These are phyloP conservation scores for Crioceris asparagi DNA, from an alignment of 2,888 invertebrate species.

Conservation along the genomic window DNA sequence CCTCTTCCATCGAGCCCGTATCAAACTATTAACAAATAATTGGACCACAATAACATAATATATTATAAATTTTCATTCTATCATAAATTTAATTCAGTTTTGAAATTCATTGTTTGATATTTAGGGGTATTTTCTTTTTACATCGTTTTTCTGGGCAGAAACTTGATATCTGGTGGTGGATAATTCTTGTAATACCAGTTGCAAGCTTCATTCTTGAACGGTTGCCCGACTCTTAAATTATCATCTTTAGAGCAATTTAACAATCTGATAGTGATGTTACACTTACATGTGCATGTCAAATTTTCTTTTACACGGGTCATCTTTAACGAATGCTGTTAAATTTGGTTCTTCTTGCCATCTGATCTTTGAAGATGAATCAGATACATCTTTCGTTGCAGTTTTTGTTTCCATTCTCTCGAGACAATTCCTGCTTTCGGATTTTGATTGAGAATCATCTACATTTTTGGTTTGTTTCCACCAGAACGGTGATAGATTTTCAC, in stretches of 20 bases:
- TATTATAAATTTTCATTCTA: too few species aligned
- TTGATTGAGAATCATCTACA: slow-evolving; percentile 1
- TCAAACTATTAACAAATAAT: too few species aligned
- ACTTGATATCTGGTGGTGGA: slow-evolving; percentile 39
- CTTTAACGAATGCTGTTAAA: slow-evolving; percentile 31
- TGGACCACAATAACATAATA: too few species aligned
- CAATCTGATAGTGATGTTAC: neutral
- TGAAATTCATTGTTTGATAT: neutral
- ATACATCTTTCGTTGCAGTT: neutral
- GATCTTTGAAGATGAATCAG: slow-evolving; percentile 23
- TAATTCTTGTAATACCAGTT: slow-evolving; percentile 47
- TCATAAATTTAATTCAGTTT: neutral
- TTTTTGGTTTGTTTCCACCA: slow-evolving; percentile 26
- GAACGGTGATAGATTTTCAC: slow-evolving; percentile 26
- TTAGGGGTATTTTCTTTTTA: slow-evolving; percentile 4
- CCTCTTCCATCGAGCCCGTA: too few species aligned
- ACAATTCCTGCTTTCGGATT: too few species aligned
- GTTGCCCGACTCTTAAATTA: slow-evolving; percentile 42
- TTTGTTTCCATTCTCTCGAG: neutral
- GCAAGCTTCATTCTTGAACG: slow-evolving; percentile 45
- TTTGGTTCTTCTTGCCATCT: slow-evolving; percentile 46
- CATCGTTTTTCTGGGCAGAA: slow-evolving; percentile 21
- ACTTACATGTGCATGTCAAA: slow-evolving; percentile 31
- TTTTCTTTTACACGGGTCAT: slow-evolving; percentile 31
- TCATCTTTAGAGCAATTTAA: neutral